A percentile compares a stretch with the other conserved stretches of the same genome.
Conservation (phyloP, 2,113 vertebrate species). For the Emydocephalus ijimae region DNA sequence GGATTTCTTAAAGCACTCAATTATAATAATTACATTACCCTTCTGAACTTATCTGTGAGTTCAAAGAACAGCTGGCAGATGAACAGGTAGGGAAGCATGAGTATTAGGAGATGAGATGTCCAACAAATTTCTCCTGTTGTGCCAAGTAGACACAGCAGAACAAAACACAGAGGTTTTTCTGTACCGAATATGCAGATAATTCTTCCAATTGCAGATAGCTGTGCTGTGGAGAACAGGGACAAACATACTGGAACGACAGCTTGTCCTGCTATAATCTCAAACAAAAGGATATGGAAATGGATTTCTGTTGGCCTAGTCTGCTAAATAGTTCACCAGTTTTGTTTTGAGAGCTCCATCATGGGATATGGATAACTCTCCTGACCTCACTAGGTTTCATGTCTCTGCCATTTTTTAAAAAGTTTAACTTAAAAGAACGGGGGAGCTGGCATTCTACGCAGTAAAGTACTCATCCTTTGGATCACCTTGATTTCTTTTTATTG, state of each 20-base stretch:
- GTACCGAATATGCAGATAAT: neutral
- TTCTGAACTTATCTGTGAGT: neutral
- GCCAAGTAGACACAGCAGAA: neutral
- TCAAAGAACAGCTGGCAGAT: neutral
- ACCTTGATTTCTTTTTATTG: neutral
- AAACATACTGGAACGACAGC: neutral
- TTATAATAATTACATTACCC: constrained; percentile 17
- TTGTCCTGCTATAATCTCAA: too few species aligned
- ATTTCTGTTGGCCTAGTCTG: neutral
- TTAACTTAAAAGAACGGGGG: neutral
- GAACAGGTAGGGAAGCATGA: neutral
- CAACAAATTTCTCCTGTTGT: neutral
- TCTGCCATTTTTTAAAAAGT: neutral
- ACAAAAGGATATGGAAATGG: neutral
- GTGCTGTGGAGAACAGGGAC: neutral
- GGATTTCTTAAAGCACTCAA: neutral
- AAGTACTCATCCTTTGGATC: neutral
- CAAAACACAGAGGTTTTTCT: neutral
- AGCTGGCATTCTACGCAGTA: neutral
- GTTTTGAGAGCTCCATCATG: neutral
- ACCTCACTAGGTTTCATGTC: neutral
- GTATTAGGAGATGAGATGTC: neutral
- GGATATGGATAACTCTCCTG: neutral
- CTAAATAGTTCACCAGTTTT: neutral
- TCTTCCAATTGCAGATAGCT: neutral